Evolutionary conservation across 2,888 invertebrate genomes (phyloP), one percentile per base, ranked within the genome.

Genomic region (Cheilosia pagana): DNA sequence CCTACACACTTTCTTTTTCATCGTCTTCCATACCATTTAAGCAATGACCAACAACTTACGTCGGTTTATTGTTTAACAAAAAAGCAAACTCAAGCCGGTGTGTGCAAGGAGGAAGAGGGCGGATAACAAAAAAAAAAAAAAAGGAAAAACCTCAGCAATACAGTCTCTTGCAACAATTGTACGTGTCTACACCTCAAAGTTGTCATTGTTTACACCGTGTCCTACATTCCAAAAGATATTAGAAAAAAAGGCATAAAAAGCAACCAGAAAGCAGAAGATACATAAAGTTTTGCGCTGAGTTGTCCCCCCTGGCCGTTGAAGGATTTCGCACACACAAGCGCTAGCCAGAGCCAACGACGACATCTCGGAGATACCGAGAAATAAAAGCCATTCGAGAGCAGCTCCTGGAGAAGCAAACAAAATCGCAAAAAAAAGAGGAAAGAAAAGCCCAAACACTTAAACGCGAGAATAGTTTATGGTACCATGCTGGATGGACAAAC

Each of bases 151-250:
- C 55, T 41, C 19, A 57, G 63, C 48, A 55, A 41, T 57, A 45
- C 12, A 8, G 81, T 70, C 53, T 21, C 39, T 45, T 19, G 60
- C 48, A 75, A 65, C 60, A 67, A 75, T 71, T 65, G 59, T 48
- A 75, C 60, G 48, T 71, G 79, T 65, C 68, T 75, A 62, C 70
- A 71, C 59, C 67, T 85, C 75, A 65, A 71, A 75, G 57, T 62
- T 85, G 75, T 67, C 79, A 79, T 85, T 75, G 75, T 85, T 85
- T 79, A 85, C 85, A 79, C 60, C 75, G 70, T 85, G 85, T 76
- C 65, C 85, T 79, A 85, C 75, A 85, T 85, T 85, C 70, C 83
- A 48, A 60, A 67, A 70, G 79, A 83, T 75, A 65, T 75, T 52
- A 43, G 45, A 65, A 43, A 70, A 59, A 45, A 81, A 23, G 25